Evolutionary conservation across 2,113 vertebrate genomes (phyloP).

Genomic region (Halichoerus grypus): DNA sequence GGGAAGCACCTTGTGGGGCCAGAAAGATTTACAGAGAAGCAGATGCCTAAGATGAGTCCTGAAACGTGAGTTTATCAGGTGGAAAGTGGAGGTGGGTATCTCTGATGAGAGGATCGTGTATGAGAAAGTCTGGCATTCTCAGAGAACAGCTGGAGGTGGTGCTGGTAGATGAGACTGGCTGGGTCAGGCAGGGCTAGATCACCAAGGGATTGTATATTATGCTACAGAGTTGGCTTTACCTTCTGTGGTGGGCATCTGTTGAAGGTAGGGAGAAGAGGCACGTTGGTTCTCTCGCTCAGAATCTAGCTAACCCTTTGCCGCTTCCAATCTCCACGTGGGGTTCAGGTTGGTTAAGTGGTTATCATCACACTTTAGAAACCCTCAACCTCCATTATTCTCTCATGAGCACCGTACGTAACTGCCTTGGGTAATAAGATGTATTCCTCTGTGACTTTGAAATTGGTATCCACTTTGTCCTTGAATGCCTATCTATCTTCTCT

Average conservation of each 20-base stretch:
- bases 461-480: background rate
- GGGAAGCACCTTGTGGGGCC: background rate
- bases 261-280: background rate
- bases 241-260: background rate
- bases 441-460: background rate
- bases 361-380: background rate
- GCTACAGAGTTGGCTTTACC: background rate
- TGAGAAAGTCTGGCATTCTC: accelerated
- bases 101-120: background rate
- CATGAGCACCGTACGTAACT: background rate
- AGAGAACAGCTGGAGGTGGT: background rate
- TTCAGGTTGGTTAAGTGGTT: background rate
- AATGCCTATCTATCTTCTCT: background rate
- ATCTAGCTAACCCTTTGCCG: background rate
- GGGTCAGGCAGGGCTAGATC: background rate
- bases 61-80: background rate
- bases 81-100: background rate
- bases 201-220: background rate
- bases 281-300: background rate
- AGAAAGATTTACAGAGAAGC: background rate
- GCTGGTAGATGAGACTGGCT: background rate
- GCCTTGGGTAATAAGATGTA: background rate
- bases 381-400: background rate
- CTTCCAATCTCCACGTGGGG: background rate
- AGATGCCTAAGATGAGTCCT: background rate